Conservation (phyloP, 2,888 invertebrate species). For the Ochropleura plecta region DNA sequence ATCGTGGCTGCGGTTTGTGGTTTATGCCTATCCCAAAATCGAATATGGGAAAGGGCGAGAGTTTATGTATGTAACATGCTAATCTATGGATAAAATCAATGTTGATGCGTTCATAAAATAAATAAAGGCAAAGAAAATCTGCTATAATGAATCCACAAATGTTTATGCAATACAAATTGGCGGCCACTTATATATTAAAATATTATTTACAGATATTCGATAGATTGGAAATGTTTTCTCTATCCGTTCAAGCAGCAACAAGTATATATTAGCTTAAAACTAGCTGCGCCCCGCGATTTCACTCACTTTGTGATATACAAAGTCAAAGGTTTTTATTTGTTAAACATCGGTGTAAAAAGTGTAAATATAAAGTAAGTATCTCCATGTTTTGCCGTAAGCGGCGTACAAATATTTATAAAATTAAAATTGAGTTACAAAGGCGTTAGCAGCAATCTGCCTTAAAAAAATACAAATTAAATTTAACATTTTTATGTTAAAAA, state of each 20-base stretch:
- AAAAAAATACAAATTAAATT: no score
- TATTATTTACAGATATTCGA: neutral
- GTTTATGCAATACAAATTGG: neutral
- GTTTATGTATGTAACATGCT: neutral
- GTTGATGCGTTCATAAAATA: neutral
- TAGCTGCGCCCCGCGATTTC: neutral
- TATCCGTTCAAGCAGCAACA: neutral
- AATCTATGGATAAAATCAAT: neutral
- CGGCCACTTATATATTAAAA: neutral
- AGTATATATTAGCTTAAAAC: neutral
- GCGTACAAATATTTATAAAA: no score
- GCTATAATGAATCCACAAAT: neutral
- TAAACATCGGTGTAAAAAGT: no score
- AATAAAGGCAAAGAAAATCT: neutral
- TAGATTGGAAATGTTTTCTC: slow-evolving; percentile 10
- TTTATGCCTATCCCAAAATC: neutral
- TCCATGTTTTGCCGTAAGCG: no score
- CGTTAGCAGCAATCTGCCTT: no score
- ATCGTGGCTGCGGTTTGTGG: neutral
- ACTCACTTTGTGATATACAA: neutral
- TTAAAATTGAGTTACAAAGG: no score
- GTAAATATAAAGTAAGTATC: no score
- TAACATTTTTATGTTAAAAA: no score
- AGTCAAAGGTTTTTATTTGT: no score
- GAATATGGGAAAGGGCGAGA: neutral